phyloP scores from a whole-genome alignment of 2,113 vertebrate genomes.

The Mesitornis unicolor region DNA sequence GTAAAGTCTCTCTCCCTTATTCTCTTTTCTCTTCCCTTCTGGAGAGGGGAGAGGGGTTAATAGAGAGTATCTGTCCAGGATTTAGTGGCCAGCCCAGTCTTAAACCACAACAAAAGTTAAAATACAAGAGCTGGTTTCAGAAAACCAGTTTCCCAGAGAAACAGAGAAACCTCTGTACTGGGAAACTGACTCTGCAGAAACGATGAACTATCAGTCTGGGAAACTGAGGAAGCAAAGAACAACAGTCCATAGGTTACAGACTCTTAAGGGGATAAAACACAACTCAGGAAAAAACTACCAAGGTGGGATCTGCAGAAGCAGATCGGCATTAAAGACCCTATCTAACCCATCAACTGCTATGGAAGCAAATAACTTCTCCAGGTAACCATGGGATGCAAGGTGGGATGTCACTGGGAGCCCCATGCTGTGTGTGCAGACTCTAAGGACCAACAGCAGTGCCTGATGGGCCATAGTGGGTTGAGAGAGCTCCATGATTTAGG shows the following conservation, averaged over 20 bases:
- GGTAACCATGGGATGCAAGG: neutral
- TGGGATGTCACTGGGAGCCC: neutral
- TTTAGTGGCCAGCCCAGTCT: no score
- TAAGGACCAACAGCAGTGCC: neutral
- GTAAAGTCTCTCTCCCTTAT: no score
- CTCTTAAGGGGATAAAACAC: neutral
- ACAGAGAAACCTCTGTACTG: neutral
- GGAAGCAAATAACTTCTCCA: neutral
- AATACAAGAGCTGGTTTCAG: neutral
- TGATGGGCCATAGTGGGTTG: neutral
- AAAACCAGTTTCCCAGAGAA: neutral
- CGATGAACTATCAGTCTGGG: neutral
- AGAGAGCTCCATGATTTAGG: neutral
- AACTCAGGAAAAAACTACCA: neutral
- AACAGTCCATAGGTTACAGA: neutral
- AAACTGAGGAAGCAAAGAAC: neutral
- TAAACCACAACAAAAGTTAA: no score
- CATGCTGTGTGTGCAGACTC: rapidly evolving
- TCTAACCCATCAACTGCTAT: rapidly evolving
- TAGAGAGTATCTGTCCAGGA: no score
- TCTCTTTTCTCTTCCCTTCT: no score
- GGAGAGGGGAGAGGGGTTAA: no score
- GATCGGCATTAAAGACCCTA: neutral
- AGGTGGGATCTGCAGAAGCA: neutral
- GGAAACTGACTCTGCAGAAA: neutral